phyloP scores from a whole-genome alignment of 2,888 invertebrate species.

The Eupithecia dodoneata region DNA sequence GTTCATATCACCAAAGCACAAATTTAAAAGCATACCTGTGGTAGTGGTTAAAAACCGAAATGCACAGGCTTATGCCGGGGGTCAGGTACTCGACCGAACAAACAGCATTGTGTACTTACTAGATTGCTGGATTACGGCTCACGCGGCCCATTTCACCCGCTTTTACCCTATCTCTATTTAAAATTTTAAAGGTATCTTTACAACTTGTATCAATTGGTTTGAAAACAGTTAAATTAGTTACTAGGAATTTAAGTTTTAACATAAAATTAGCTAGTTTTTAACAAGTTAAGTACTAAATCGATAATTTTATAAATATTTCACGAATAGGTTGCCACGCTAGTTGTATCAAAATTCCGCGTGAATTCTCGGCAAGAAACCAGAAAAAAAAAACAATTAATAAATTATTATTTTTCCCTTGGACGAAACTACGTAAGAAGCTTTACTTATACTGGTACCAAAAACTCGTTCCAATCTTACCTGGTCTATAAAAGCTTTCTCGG shows the following conservation, averaged over 20 bases:
- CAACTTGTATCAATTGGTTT: background rate
- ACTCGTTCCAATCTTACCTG: constrained; percentile 13
- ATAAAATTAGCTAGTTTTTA: no score
- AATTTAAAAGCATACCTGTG: background rate
- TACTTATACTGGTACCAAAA: background rate
- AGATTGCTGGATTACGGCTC: constrained; percentile 48
- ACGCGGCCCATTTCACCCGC: constrained; percentile 29
- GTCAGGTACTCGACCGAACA: constrained; percentile 42
- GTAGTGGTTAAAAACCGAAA: constrained; percentile 11
- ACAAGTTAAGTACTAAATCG: background rate
- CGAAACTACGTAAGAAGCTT: background rate
- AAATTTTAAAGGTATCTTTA: background rate
- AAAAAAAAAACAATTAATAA: no score
- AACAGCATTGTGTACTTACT: constrained; percentile 48
- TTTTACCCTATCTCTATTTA: background rate
- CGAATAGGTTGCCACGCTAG: background rate
- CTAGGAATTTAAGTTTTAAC: no score
- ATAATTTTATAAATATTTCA: background rate
- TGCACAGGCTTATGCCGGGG: constrained; percentile 21
- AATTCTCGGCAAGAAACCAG: background rate
- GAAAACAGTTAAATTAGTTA: background rate
- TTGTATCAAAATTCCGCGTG: background rate
- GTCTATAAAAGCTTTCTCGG: constrained; percentile 23
- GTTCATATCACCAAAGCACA: background rate
- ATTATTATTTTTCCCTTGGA: background rate